Evolutionary conservation across 2,113 vertebrate genomes (phyloP).

Genomic region (Malurus cyaneus): DNA sequence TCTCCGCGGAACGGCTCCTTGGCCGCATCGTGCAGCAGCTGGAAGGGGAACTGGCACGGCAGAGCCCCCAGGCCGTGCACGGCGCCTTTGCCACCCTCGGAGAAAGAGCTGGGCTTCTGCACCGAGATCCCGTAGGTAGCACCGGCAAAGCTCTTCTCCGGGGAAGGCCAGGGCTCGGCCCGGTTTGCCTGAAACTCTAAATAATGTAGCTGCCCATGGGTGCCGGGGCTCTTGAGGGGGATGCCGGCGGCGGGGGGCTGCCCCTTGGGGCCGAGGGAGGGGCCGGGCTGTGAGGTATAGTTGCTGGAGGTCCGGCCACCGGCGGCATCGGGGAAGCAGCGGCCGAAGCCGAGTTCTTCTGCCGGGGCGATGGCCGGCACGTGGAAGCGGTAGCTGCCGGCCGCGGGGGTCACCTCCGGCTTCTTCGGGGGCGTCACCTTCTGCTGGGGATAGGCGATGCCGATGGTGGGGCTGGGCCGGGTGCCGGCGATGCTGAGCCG

Average conservation of each 20-base stretch:
- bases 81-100: conserved; percentile 75
- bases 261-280: conserved; percentile 51
- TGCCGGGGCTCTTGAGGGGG: conserved; percentile 60
- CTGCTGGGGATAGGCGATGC: conserved; percentile 85
- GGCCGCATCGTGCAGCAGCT: conserved; percentile 75
- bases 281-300: conserved; percentile 87
- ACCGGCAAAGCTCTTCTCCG: conserved; percentile 85
- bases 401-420: conserved; percentile 71
- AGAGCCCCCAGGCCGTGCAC: conserved; percentile 63
- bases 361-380: conserved; percentile 78
- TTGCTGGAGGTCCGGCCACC: conserved; percentile 80
- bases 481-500: conserved; percentile 80
- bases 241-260: conserved; percentile 64
- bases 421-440: conserved; percentile 85
- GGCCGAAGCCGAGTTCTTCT: conserved; percentile 79
- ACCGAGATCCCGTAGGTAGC: conserved; percentile 79
- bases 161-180: conserved; percentile 81
- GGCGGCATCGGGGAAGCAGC: conserved; percentile 82
- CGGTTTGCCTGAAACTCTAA: conserved; percentile 81
- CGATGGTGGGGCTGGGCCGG: conserved; percentile 83
- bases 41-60: conserved; percentile 83
- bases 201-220: conserved; percentile 79
- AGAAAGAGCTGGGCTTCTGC: conserved; percentile 77
- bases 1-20: conserved; percentile 76
- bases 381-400: conserved; percentile 83